Evolutionary conservation across 2,113 vertebrate genomes (phyloP).

Genomic region (Tenebrosternarchus preto): DNA sequence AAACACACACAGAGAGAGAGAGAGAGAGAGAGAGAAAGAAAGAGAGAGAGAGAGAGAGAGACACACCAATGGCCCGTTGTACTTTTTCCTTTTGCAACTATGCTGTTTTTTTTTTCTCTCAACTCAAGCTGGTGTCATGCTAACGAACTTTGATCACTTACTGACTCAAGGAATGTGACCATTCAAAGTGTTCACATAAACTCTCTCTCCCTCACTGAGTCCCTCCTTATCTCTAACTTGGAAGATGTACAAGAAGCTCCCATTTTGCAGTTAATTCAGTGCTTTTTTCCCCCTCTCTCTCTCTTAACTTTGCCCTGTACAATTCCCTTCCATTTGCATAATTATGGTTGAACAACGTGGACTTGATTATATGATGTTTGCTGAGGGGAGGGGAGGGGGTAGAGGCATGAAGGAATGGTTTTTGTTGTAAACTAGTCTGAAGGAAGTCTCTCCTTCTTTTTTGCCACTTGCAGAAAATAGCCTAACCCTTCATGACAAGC

Average conservation of each 20-base stretch:
- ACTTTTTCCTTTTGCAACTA: constrained; percentile 13
- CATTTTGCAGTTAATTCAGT: not conserved
- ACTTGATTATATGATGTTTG: constrained; percentile 8
- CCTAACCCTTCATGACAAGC: not conserved
- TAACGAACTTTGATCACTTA: constrained; percentile 46
- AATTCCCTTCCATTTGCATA: not conserved
- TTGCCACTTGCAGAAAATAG: constrained; percentile 21
- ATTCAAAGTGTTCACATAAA: constrained; percentile 21
- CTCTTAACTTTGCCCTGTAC: not conserved
- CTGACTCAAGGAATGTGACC: constrained; percentile 45
- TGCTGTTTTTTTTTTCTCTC: constrained; percentile 17
- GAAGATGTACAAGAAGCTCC: not conserved
- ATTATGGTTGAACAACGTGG: not conserved
- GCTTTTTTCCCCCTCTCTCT: not conserved
- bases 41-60: not conserved
- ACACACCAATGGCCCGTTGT: not conserved
- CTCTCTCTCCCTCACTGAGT: not conserved
- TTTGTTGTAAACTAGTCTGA: constrained; percentile 7
- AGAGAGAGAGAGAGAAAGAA: too few species aligned
- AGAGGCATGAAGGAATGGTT: not conserved
- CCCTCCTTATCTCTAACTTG: not conserved
- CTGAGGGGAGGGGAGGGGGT: not conserved
- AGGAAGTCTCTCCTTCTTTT: not conserved
- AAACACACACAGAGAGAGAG: not conserved
- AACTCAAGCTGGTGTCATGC: constrained; percentile 23